Evolutionary conservation across 2,888 invertebrate genomes (phyloP), one percentile per base, ranked within the genome.

Genomic region (Gibbula magus): DNA sequence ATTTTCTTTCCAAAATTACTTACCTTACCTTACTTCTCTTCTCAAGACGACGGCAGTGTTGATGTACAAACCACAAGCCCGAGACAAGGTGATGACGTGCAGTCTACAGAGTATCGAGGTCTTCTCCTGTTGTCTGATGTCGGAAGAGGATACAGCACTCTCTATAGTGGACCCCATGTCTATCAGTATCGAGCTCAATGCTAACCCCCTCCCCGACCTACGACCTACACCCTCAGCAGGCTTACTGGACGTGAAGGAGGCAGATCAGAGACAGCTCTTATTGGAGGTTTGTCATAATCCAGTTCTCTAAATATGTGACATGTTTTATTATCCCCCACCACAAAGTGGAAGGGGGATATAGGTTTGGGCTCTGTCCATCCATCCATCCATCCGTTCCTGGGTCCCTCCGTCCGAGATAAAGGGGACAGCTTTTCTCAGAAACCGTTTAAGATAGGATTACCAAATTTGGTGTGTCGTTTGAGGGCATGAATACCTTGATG

Each of bases 111-210:
- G 93, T 81, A 95, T 98, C 89, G 98, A 99, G 94, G 95, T 98
- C 92, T 98, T 98, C 93, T 98, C 98, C 2, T 96, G 97, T 92
- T 96, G 97, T 87, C 94, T 98, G 83, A 97, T 97, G 7, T 95
- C 96, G 88, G 98, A 98, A 94, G 96, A 97, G 84, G 97, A 97
- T 91, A 98, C 98, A 0, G 98, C 98, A 0, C 94, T 98, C 22
- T 97, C 98, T 52, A 98, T 99, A 88, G 96, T 99, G 79, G 98
- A 98, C 93, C 98, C 98, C 0, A 96, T 98, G 73, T 96, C 96
- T 10, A 94, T 98, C 73, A 88, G 85, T 54, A 86, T 92, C 39
- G 92, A 92, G 78, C 86, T 92, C 75, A 90, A 89, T 79, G 88
- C 89, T 75, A 89, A 88, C 81, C 89, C 90, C n/a, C 82, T 89